Percentiles rank a stretch among this genome's conserved stretches.
phyloP scores from a whole-genome alignment of 2,888 invertebrate genomes.

The Digitonthophagus gazella region DNA sequence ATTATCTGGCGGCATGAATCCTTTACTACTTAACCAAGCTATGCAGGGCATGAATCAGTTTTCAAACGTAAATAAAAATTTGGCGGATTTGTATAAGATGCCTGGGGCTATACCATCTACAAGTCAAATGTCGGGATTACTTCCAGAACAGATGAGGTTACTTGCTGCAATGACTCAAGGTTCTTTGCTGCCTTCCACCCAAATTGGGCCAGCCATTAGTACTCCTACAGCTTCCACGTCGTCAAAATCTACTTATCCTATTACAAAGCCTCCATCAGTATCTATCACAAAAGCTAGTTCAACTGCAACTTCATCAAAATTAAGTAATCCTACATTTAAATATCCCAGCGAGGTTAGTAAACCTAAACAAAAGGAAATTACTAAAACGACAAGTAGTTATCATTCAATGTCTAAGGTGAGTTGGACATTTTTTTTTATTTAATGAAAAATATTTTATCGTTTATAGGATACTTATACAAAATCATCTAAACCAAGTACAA shows the following conservation, averaged over 20 bases:
- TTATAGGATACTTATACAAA: slow-evolving; percentile 18
- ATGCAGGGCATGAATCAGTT: slow-evolving; percentile 30
- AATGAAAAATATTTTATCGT: too few species aligned
- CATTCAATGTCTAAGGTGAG: not conserved
- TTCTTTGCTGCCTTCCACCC: slow-evolving; percentile 8
- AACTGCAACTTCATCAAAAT: slow-evolving; percentile 18
- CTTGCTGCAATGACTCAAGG: slow-evolving; percentile 15
- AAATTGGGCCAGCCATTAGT: slow-evolving; percentile 9
- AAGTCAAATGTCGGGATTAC: slow-evolving; percentile 15
- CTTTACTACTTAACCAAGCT: slow-evolving; percentile 32
- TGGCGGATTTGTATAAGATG: slow-evolving; percentile 26
- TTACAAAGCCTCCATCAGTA: slow-evolving; percentile 18
- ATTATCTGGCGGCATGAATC: slow-evolving; percentile 31
- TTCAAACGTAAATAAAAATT: slow-evolving; percentile 31
- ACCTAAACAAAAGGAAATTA: slow-evolving; percentile 30
- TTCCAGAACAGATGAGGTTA: slow-evolving; percentile 23
- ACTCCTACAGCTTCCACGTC: not conserved
- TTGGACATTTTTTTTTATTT: not conserved
- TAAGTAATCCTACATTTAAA: slow-evolving; percentile 25
- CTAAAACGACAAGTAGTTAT: slow-evolving; percentile 26
- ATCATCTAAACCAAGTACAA: slow-evolving; percentile 9
- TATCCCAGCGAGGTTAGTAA: slow-evolving; percentile 32
- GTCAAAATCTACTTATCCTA: slow-evolving; percentile 17
- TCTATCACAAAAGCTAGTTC: slow-evolving; percentile 5
- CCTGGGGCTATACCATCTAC: slow-evolving; percentile 28